Conservation (phyloP, 2,113 vertebrate genomes). For the Grammomys dolichurus region DNA sequence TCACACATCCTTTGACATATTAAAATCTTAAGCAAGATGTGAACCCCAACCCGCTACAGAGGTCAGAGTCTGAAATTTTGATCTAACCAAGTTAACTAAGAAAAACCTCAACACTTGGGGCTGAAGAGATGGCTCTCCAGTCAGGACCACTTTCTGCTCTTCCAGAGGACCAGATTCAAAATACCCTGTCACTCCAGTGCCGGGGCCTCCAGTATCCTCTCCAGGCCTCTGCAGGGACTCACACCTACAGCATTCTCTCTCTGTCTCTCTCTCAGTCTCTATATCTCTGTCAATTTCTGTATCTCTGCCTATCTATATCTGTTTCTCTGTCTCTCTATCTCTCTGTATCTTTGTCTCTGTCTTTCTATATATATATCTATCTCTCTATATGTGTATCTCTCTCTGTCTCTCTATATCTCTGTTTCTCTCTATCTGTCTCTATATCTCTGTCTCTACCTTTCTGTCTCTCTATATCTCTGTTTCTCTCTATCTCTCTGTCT, state of each 20-base stretch:
- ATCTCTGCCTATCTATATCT: neutral
- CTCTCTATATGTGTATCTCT: neutral
- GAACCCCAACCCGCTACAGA: neutral
- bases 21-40: neutral
- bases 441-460: neutral
- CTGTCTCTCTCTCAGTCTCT: too few relatives aligned
- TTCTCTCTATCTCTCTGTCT: too few relatives aligned
- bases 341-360: too few relatives aligned
- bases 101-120: neutral
- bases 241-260: neutral
- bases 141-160: neutral
- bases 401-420: neutral
- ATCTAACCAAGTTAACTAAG: neutral
- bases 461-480: neutral
- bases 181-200: neutral
- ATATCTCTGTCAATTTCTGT: neutral
- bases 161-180: neutral
- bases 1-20: accelerated
- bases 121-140: neutral
- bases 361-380: too few relatives aligned
- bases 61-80: neutral
- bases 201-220: neutral
- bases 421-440: neutral
- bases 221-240: neutral
- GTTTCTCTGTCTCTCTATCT: too few relatives aligned